Evolutionary conservation across 2,113 vertebrate genomes (phyloP), one percentile per base, ranked within the genome.

Genomic region (Cygnus atratus): DNA sequence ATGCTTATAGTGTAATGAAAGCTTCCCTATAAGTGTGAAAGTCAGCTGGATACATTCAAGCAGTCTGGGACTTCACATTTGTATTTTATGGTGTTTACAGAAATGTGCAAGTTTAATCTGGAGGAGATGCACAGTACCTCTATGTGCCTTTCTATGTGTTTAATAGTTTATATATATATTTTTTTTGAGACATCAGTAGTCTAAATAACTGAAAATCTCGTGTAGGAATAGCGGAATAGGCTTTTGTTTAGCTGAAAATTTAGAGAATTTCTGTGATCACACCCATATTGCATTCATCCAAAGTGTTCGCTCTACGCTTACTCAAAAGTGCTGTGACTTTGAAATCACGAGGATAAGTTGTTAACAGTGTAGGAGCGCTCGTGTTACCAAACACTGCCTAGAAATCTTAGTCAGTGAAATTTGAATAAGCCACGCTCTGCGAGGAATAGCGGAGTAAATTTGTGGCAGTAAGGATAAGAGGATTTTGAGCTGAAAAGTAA

Each of bases 1-100:
- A 87, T 91, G 70, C 76, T 89, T 92, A 74, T 22, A 70, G 66
- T 87, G 79, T 92, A 95, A 90, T 87, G 92, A 95, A 93, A 95
- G 74, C 90, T 93, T 88, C 58, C 26, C 86, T 90, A 2, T 48
- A 84, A 92, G 80, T 87, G 83, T 97, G 95, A 96, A 94, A 96
- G 85, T 94, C 91, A 88, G 52, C 77, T 88, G 92, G 93, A 52
- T 43, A 33, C 48, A 7, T 88, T 93, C 2, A 8, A 26, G 44
- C 52, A 54, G 15, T 82, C 84, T 74, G 57, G n/a, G 57, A 86
- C 48, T 55, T 63, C 70, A 11, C 3, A 66, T 57, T 83, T 82
- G 33, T 70, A 50, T 21, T 2, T 59, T 63, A 88, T 61, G 67
- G 20, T 78, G 65, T 74, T 59, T 76, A 55, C 2, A 19, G 20